phyloP scores from a whole-genome alignment of 2,888 invertebrate genomes.

The Proisotoma minuta region DNA sequence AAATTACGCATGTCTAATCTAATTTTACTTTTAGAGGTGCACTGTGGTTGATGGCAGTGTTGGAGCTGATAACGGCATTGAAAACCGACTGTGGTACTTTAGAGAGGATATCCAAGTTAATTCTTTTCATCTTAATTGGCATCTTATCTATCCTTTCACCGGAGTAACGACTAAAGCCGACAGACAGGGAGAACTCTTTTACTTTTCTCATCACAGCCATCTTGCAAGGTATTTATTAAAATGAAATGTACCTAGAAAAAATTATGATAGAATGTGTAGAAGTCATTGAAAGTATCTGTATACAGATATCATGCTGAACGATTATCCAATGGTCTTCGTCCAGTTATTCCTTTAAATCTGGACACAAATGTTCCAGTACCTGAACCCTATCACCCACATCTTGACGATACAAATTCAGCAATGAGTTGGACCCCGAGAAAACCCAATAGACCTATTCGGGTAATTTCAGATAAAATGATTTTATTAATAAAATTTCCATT shows the following conservation, averaged over 20 bases:
- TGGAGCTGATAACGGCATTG: constrained; percentile 25
- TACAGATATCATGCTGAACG: constrained; percentile 37
- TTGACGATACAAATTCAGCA: constrained; percentile 32
- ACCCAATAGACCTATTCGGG: not conserved
- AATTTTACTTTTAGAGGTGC: constrained; percentile 13
- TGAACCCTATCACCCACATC: constrained; percentile 25
- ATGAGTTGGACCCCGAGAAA: constrained; percentile 28
- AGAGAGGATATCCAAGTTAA: not conserved
- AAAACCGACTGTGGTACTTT: constrained; percentile 26
- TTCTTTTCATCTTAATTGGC: not conserved
- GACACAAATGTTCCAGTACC: constrained; percentile 10
- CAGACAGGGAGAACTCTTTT: not conserved
- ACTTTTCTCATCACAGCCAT: not conserved
- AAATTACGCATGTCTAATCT: not conserved
- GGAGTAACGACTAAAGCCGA: not conserved
- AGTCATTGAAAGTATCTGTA: no score
- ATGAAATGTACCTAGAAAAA: no score
- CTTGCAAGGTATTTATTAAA: not conserved
- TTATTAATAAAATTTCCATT: no score
- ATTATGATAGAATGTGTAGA: no score
- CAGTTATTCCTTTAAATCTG: constrained; percentile 13
- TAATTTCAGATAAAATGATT: no score
- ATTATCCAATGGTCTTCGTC: constrained; percentile 27
- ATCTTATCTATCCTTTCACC: not conserved
- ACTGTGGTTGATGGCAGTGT: constrained; percentile 21